Base-by-base conservation (phyloP, 2,113 vertebrate genomes). In the Zosterops borbonicus region DNA sequence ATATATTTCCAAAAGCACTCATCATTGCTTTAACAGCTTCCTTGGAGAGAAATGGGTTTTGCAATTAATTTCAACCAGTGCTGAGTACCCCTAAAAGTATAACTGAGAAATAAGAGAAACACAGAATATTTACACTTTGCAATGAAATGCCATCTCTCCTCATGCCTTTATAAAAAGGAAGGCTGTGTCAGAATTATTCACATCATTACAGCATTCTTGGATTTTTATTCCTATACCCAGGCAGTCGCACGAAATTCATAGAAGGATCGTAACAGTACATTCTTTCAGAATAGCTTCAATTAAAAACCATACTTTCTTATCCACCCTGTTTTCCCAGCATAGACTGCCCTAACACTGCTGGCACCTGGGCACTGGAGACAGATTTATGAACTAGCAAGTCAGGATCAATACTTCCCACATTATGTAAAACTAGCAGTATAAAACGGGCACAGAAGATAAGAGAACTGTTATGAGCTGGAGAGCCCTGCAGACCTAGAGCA, bases 221-320 rank as follows among this genome's bases (percentile, higher is more conserved):
- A 23, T 71, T 76, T 89, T 80, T 75, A 42, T 29, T 56, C 42
- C 55, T 78, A 39, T 6, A 25, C 42, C 14, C 33, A 83, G 35
- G 33, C 3, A 6, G 53, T 49, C 0, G 0, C 39, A 63, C 2
- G 7, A 35, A 65, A 83, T 53, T 42, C 14, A 14, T 0, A 16
- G 84, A 46, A 21, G 4, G 25, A 83, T 79, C 4, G 1, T 19
- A 88, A 63, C 22, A 56, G 27, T 9, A 41, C 9, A 64, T 28
- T 67, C 41, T 81, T 69, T 74, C 19, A 73, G 31, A 87, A 92
- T 0, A 86, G 18, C 29, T 84, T 58, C 56, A 29, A 0, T n/a
- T 80, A 80, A 31, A 74, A 85, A 25, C 20, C 27, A 25, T 18
- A 28, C 27, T 52, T 76, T 53, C 8, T 76, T 47, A 79, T 46